Evolutionary conservation across 1,140 invertebrate species (phyloP).

Genomic region (Ectropis grisescens): DNA sequence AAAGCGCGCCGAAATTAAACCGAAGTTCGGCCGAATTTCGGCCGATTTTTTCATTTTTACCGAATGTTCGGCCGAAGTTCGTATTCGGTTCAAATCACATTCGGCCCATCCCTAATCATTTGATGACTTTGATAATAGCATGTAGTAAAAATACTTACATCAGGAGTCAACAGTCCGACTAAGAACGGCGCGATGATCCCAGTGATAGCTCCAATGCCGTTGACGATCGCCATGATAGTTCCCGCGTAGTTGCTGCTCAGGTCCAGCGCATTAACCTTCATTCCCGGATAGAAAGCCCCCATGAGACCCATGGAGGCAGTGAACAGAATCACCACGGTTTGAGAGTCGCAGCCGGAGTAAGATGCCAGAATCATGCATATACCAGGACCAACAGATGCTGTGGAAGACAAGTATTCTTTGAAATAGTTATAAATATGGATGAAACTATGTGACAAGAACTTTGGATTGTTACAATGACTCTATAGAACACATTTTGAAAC

Average conservation of each 20-base stretch:
- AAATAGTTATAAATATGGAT: no score
- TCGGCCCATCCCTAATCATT: no score
- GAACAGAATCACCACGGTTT: conserved; percentile 76
- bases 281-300: conserved; percentile 77
- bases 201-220: conserved; percentile 81
- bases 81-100: no score
- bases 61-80: no score
- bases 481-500: no score
- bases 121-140: no score
- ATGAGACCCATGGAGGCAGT: conserved; percentile 78
- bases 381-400: conserved; percentile 71
- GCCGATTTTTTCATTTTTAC: no score
- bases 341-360: conserved; percentile 73
- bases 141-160: conserved; percentile 76
- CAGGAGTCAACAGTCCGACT: conserved; percentile 81
- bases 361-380: conserved; percentile 73
- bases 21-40: no score
- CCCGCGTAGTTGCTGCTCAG: conserved; percentile 85
- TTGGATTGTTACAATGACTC: no score
- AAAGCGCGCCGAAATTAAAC: no score
- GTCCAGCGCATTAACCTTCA: conserved; percentile 83
- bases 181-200: conserved; percentile 83
- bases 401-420: conserved; percentile 9
- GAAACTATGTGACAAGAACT: no score
- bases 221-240: conserved; percentile 83